Base-by-base conservation (phyloP, 1,140 invertebrate genomes). In the Oscheius sp. region DNA sequence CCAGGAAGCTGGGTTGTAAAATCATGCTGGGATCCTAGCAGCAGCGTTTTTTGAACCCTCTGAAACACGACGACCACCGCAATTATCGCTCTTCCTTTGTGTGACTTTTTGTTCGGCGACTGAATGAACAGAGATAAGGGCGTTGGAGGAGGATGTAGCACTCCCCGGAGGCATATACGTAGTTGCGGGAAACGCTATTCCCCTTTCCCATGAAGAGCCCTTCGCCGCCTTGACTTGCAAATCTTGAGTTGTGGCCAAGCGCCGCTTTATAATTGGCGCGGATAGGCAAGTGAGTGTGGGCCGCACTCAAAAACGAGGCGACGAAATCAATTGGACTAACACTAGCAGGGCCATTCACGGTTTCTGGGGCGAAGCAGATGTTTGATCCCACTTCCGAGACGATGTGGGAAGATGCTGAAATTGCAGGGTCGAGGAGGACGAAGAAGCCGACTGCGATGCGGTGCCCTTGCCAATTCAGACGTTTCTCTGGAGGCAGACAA, bases 391-490 rank as follows among this genome's bases (percentile, higher is more conserved):
- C 38, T 42, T 42, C 38, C 15, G 4, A 55, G 7, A 20, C n/a
- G n/a, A n/a, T n/a, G n/a, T n/a, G n/a, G n/a, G 7, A 15, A 13
- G 23, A 55, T 63, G 31, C 31, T 7, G 13, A 13, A 7, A 59
- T 52, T 73, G n/a, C 26, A 77, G 68, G 77, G 45, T 68, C 63
- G 62, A 79, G 28, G 79, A 81, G 45, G 80, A 81, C 29, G 68
- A 55, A 29, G 73, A 71, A 36, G 74, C 46, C 31, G 79, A 81
- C 62, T 78, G 82, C 58, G 83, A 86, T 62, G 88, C 91, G 70
- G 87, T 97, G 75, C 95, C 95, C n/a, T 91, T 97, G 74, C 93
- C 95, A 2, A 93, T 98, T 73, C 95, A 98, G 85, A 92, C 93
- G 74, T 98, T 97, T 87, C 89, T 98, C 73, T 98, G 95, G 95